A percentile compares a stretch with the other conserved stretches of the same genome.
These are phyloP conservation scores for Ifrita kowaldi DNA, from an alignment of 2,113 vertebrate genomes.

Conservation along the genomic window DNA sequence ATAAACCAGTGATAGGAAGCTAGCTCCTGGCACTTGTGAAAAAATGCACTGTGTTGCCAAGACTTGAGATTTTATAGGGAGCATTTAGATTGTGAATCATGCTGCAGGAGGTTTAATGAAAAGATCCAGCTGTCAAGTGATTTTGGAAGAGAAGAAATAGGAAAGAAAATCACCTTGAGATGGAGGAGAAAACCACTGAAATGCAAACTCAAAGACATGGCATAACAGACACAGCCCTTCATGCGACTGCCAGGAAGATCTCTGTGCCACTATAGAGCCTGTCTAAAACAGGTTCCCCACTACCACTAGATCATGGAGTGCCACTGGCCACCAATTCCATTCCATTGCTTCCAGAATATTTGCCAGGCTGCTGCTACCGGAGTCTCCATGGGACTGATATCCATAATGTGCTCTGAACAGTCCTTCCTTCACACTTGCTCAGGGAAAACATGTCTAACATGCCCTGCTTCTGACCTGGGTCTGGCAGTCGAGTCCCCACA, in stretches of 20 bases:
- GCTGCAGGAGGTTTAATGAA: not conserved
- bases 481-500: not conserved
- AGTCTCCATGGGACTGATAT: not conserved
- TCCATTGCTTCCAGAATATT: not conserved
- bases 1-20: constrained; percentile 1
- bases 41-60: not conserved
- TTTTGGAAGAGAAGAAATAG: not conserved
- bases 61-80: constrained; percentile 21
- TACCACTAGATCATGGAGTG: not conserved
- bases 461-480: not conserved
- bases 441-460: not conserved
- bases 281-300: not conserved
- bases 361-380: accelerated
- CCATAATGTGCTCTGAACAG: accelerated
- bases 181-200: not conserved
- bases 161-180: not conserved
- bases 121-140: constrained; percentile 37
- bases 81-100: constrained; percentile 20
- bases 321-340: not conserved
- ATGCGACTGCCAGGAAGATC: not conserved
- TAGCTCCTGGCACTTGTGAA: constrained; percentile 10
- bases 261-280: not conserved
- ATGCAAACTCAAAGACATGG: not conserved
- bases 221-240: not conserved
- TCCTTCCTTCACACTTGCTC: not conserved